phyloP scores from a whole-genome alignment of 2,113 vertebrate species.

The Myrmophylax atrothorax region DNA sequence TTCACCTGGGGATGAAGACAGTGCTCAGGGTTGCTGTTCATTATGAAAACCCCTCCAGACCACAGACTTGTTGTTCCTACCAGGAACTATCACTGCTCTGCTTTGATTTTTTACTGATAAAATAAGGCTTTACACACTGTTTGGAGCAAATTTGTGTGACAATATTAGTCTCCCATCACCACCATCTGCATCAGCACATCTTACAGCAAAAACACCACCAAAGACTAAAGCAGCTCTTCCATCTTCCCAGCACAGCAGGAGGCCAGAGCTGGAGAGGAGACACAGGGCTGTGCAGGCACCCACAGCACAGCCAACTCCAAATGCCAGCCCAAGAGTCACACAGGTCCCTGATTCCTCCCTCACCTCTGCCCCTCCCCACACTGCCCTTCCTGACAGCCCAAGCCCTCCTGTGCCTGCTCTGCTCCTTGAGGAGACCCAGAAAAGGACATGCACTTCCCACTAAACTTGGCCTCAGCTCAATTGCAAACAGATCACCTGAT shows the following conservation, averaged over 20 bases:
- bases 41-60: neutral
- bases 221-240: neutral
- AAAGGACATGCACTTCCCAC: neutral
- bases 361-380: neutral
- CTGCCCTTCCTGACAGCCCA: neutral
- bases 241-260: neutral
- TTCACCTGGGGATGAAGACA: slow-evolving; percentile 83
- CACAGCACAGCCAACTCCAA: neutral
- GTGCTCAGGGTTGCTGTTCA: neutral
- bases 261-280: neutral
- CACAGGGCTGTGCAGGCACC: neutral
- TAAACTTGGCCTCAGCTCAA: neutral
- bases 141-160: neutral
- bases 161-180: neutral
- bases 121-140: neutral
- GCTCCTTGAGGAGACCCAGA: neutral
- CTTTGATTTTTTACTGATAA: neutral
- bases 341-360: neutral
- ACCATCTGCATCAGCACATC: neutral
- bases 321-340: neutral
- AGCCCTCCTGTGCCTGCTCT: neutral
- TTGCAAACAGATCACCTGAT: neutral
- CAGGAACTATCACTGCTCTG: neutral
- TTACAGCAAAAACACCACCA: neutral
- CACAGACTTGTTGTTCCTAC: neutral